Evolutionary conservation across 1,140 invertebrate genomes (phyloP).

Genomic region (Sinella curviseta): DNA sequence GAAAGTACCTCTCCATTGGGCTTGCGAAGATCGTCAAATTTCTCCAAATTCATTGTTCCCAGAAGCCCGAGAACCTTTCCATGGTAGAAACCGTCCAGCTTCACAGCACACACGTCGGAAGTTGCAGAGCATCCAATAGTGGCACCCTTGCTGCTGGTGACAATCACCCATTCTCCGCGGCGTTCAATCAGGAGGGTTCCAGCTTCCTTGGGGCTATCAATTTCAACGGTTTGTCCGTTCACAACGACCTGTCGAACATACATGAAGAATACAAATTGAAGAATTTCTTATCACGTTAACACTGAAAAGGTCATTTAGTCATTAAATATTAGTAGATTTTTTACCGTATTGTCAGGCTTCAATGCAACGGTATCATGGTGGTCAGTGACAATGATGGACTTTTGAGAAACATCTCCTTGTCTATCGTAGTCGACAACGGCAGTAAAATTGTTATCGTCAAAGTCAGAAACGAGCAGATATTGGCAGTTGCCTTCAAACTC

Average conservation of each 20-base stretch:
- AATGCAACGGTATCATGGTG: conserved; percentile 64
- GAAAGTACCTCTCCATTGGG: conserved; percentile 33
- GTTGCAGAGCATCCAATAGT: conserved; percentile 59
- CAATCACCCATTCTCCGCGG: not conserved
- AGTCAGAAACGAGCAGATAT: conserved; percentile 80
- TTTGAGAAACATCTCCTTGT: conserved; percentile 56
- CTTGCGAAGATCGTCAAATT: conserved; percentile 67
- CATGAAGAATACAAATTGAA: not conserved
- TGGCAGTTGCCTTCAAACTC: conserved; percentile 77
- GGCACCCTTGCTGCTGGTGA: not conserved
- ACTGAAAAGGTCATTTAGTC: no score
- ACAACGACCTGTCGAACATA: not conserved
- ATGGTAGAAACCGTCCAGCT: conserved; percentile 76
- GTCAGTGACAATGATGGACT: conserved; percentile 63
- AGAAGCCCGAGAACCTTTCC: conserved; percentile 80
- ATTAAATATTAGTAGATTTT: not conserved
- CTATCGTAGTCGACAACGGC: conserved; percentile 63
- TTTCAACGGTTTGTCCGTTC: not conserved
- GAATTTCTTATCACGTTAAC: no score
- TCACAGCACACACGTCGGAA: conserved; percentile 65
- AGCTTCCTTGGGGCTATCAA: not conserved
- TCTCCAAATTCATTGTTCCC: conserved; percentile 84
- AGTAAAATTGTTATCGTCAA: conserved; percentile 77
- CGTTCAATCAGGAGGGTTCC: not conserved
- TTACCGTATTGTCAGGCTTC: conserved; percentile 62